Base-by-base conservation (phyloP, 92 coral and sea anemone genomes). In the Porites cylindrica region DNA sequence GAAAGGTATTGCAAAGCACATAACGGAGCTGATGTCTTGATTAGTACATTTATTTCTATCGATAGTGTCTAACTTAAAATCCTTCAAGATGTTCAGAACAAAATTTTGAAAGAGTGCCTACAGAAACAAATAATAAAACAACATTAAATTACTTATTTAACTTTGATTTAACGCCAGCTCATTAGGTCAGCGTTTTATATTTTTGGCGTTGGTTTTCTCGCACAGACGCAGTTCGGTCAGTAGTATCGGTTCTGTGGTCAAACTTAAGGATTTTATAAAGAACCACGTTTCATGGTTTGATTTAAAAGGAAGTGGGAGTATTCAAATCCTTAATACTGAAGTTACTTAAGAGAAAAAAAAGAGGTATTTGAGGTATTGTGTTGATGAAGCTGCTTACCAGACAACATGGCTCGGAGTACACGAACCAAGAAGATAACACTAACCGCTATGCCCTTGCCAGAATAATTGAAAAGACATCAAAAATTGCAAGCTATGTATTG, bases 381-480 rank as follows among this genome's bases (percentile, higher is more conserved):
- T 18, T 32, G 70, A 18, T 58, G 47, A 11, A 82, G 20, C 20
- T 23, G 47, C 17, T 69, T 1, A n/a, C 59, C 78, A 82, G 86
- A 82, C 86, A 56, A 17, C 11, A 11, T 20, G 86, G 58, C 86
- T 70, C 18, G 32, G 77, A 9, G 56, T 20, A 20, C 24, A 74
- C 58, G 20, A 65, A 19, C 52, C 6, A 12, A 72, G 21, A 43
- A 83, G 79, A 83, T 83, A 83, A 83, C 87, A 24, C 43, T 47
- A 51, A 83, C 80, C 72, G 16, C 80, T 17, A 0, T 61, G 52
- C 38, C 38, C 52, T 63, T 51, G n/a, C 29, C 14, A 54, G 16
- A 62, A 26, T 71, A 62, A 56, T 54, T 59, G 7, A 47, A 71
- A 16, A 32, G 64, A 62, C 61, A 21, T 47, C 26, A 29, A 72